Evolutionary conservation across 2,113 vertebrate genomes (phyloP), one percentile per base, ranked within the genome.

Genomic region (Isurus oxyrinchus): DNA sequence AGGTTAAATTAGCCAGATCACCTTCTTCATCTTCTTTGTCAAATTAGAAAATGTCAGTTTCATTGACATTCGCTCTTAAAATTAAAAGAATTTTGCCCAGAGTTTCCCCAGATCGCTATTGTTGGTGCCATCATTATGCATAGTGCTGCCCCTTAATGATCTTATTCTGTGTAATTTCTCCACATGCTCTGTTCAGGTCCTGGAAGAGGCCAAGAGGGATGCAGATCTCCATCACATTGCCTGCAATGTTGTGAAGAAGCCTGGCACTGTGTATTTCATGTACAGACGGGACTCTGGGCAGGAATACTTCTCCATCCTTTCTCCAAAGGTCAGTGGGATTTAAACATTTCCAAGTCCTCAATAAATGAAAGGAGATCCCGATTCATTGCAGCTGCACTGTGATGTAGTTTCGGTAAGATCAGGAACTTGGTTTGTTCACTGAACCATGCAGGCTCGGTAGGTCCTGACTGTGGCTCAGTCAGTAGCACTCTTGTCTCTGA

Each of bases 161-260:
- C 19, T 27, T 25, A 35, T 96, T 35, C 35, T 35, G 49, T 96
- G 21, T 86, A 59, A 27, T 10, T 40, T 96, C 76, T 31, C 40
- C 10, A 35, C 35, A 40, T n/a, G 40, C 44, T 40, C 25, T 96
- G 0, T 49, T 95, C 31, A 99, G 99, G 98, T 99, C n/a, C 97
- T 99, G 96, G 99, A 99, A 96, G 99, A 99, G 1, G 99, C 99
- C 16, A 99, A 97, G 97, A 98, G 98, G 97, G 99, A 99, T 57
- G 98, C 98, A 0, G 98, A 99, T 79, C 97, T 99, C 96, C 99
- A 99, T 97, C 99, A 98, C 0, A 98, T 98, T 53, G 98, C 99
- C 96, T 99, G 99, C 96, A 99, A 99, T 97, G 97, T 99, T 0
- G 98, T 99, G 96, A 99, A 99, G 97, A 99, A 98, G 96, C 98